phyloP scores from a whole-genome alignment of 2,888 invertebrate species.

The Nemapogon koenigi region DNA sequence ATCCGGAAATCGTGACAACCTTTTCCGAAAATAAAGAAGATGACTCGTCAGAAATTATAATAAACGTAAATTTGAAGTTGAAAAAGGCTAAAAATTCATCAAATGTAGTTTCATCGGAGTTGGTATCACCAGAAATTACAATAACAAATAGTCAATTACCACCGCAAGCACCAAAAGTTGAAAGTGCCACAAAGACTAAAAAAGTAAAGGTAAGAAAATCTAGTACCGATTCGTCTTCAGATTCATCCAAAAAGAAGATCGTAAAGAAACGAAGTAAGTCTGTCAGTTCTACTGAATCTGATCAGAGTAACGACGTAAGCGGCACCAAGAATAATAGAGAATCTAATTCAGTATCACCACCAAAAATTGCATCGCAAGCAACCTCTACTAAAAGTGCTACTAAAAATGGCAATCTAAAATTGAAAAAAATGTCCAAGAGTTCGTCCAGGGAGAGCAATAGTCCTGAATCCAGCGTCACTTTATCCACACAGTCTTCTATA shows the following conservation, averaged over 20 bases:
- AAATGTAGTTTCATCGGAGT: conserved; percentile 25
- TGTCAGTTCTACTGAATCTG: conserved; percentile 50
- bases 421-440: conserved; percentile 31
- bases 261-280: conserved; percentile 49
- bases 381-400: conserved; percentile 30
- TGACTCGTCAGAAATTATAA: conserved; percentile 48
- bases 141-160: conserved; percentile 52
- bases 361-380: conserved; percentile 29
- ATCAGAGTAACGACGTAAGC: conserved; percentile 36
- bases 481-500: conserved; percentile 56
- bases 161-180: conserved; percentile 55
- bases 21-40: conserved; percentile 44
- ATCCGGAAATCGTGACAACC: conserved; percentile 30
- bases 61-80: conserved; percentile 53
- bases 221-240: conserved; percentile 44
- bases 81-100: conserved; percentile 44
- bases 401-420: conserved; percentile 34
- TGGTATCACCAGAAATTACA: conserved; percentile 47
- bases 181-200: conserved; percentile 34
- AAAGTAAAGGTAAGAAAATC: conserved; percentile 46
- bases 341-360: conserved; percentile 20
- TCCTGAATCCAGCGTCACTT: conserved; percentile 55
- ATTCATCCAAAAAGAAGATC: conserved; percentile 45
- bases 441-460: conserved; percentile 50
- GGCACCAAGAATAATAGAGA: conserved; percentile 20